Evolutionary conservation across 2,888 invertebrate species (phyloP), one percentile per base, ranked within the genome.

Genomic region (Lasioglossum pauxillum): DNA sequence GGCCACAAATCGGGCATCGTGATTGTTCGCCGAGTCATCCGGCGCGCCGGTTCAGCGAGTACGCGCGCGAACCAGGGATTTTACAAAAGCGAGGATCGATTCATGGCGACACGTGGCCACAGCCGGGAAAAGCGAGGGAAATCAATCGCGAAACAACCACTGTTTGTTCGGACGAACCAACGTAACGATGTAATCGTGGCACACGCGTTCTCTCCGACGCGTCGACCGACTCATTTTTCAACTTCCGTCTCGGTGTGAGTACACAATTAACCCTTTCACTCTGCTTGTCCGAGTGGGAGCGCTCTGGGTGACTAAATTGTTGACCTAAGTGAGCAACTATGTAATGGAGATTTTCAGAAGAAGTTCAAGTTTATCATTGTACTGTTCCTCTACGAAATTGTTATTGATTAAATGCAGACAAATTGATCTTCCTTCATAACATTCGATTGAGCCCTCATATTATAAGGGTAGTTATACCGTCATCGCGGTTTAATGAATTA

Each of bases 1-100:
- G 75, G 82, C 91, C 91, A 86, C 90, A 92, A 94, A 93, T 93
- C 94, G 93, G 92, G 92, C 90, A 91, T 89, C 88, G 90, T 89
- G 90, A 92, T 93, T 91, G 92, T 78, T 80, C 86, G 83, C 75
- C 82, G 79, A 38, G 38, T 79, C 57, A 71, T 73, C 84, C 53
- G 73, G 44, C 49, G 23, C 69, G 72, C 64, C 81, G 81, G 85
- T 87, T 82, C 71, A 27, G 83, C 83, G 83, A 19, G 10, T 3
- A 53, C 83, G 69, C 69, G 69, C 76, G 74, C 71, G 23, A 14
- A 31, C 27, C 23, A 64, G 69, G 46, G 82, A 89, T 91, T 91
- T 91, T 86, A 38, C 88, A 75, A 79, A 86, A 64, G 81, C 78
- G 73, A 46, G 76, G 82, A 78, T 90, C 85, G 87, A 89, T 89